Conservation (phyloP, 2,113 vertebrate species). For the Epinephelus fuscoguttatus region DNA sequence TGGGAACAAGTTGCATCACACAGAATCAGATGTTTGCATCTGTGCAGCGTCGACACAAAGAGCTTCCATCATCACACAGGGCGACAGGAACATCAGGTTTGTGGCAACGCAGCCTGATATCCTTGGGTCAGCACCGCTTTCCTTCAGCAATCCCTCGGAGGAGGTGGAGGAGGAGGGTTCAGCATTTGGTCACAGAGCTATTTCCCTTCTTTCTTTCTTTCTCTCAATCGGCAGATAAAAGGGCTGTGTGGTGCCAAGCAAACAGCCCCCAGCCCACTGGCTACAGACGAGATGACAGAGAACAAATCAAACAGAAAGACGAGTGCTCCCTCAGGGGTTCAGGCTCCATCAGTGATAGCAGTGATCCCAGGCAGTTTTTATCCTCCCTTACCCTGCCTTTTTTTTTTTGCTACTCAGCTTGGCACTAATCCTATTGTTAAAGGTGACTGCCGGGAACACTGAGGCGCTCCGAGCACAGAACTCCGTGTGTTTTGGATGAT, state of each 20-base stretch:
- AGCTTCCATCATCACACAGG: conserved; percentile 1
- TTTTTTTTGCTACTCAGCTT: conserved; percentile 38
- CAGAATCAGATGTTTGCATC: background rate
- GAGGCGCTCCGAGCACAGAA: conserved; percentile 23
- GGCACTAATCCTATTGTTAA: conserved; percentile 69
- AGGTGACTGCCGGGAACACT: conserved; percentile 54
- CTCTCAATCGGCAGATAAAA: conserved; percentile 69
- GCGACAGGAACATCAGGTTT: conserved; percentile 5
- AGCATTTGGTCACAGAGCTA: conserved; percentile 54
- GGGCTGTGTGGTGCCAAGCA: conserved; percentile 49
- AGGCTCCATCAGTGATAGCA: conserved; percentile 66
- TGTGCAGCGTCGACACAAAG: background rate
- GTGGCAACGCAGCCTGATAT: background rate
- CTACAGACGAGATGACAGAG: conserved; percentile 69
- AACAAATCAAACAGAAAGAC: conserved; percentile 76
- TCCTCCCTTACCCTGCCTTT: conserved; percentile 36
- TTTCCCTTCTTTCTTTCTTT: conserved; percentile 37
- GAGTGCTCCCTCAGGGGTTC: conserved; percentile 64
- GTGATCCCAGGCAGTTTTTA: conserved; percentile 58
- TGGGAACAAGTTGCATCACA: conserved; percentile 3
- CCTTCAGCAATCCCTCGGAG: background rate
- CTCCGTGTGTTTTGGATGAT: conserved; percentile 24
- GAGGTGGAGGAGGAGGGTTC: conserved; percentile 37
- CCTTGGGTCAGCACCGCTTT: conserved; percentile 7
- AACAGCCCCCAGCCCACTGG: conserved; percentile 64